These are phyloP conservation scores for Myripristis murdjan DNA, from an alignment of 2,797 vertebrate species.

Conservation along the genomic window DNA sequence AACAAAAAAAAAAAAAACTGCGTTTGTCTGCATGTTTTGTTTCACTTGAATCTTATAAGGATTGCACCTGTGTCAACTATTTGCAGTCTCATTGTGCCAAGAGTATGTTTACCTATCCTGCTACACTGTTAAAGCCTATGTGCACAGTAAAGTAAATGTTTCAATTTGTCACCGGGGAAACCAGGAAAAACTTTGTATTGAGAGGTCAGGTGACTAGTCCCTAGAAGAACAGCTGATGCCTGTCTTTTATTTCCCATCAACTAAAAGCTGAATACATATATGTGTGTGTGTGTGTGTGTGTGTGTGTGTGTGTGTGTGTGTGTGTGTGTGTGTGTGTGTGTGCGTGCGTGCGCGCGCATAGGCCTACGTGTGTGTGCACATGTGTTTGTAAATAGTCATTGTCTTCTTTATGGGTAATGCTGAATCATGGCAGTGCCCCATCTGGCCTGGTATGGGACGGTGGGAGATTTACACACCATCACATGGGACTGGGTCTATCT, in stretches of 20 bases:
- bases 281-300: neutral
- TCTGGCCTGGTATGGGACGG: too few species aligned
- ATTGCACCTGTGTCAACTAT: constrained; percentile 45
- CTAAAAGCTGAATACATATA: neutral
- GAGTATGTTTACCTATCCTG: constrained; percentile 55
- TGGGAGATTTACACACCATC: too few species aligned
- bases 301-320: neutral
- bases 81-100: constrained; percentile 42
- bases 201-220: constrained; percentile 57
- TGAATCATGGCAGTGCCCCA: too few species aligned
- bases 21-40: constrained; percentile 31
- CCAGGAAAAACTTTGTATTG: constrained; percentile 68
- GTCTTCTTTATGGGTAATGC: too few species aligned
- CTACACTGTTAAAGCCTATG: constrained; percentile 33
- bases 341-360: neutral
- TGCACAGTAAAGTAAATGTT: constrained; percentile 67
- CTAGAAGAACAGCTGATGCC: constrained; percentile 67
- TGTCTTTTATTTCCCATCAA: constrained; percentile 63
- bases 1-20: too few species aligned
- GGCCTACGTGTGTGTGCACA: too few species aligned
- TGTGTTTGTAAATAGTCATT: too few species aligned
- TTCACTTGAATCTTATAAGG: constrained; percentile 19
- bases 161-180: constrained; percentile 63
- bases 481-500: too few species aligned
- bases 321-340: neutral